Evolutionary conservation across 2,113 vertebrate species (phyloP), one percentile per base, ranked within the genome.

Genomic region (Cebus imitator): DNA sequence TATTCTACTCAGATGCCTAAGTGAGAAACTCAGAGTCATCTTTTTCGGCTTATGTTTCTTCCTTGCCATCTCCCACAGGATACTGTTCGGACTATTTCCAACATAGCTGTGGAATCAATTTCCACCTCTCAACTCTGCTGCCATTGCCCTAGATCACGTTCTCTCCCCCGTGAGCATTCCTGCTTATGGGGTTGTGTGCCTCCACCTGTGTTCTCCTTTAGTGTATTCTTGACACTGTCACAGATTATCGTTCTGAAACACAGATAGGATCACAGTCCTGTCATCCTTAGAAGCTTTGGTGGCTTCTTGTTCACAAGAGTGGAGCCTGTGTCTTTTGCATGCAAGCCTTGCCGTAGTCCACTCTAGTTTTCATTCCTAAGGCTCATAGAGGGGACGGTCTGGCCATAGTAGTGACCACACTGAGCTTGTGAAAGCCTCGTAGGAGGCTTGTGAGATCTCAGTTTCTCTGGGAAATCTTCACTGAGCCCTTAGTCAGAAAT

Each of bases 61-160:
- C 18, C 48, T 43, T 75, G 84, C 35, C 20, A 0, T 45, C 30
- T 37, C 64, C 72, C 45, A 10, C 18, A 14, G 50, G 5, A 21
- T 7, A 2, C 37, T 35, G 7, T 57, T 10, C 0, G 18, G 17
- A 50, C 52, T 17, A 1, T 23, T 52, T 57, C 27, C 27, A 37
- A 1, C 8, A 0, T 8, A 10, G 8, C 21, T 45, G 80, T 91
- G 40, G 16, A 52, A 32, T 40, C 14, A 23, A 1, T 80, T 58
- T 23, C 45, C 8, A 10, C 25, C 45, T 48, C 21, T 52, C 5
- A n/a, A 35, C 5, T 57, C 52, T 17, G 13, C 21, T 32, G 57
- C 37, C 1, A 0, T 40, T 23, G 16, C 23, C 21, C 79, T 9
- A 14, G 45, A 11, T 58, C 11, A 12, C 17, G 3, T 4, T 17